Base-by-base conservation (phyloP, 2,888 invertebrate species). In the Embidobia sp. region DNA sequence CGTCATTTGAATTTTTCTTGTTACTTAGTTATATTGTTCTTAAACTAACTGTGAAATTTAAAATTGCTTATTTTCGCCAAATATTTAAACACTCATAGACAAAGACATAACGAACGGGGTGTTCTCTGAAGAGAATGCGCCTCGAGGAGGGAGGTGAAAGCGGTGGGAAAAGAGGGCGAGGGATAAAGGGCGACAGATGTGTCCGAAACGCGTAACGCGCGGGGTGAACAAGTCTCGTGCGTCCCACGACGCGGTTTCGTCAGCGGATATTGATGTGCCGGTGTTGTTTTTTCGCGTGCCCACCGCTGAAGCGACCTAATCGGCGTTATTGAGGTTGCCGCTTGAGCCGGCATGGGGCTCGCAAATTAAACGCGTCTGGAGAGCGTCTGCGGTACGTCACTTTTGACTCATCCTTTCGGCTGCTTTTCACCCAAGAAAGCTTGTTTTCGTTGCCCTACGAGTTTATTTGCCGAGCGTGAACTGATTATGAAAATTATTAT, bases 121-220 rank as follows among this genome's bases (percentile, higher is more conserved):
- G n/a, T 49, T 42, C 10, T 5, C n/a, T 26, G 2, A 3, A 37
- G 7, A 49, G 8, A 0, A 31, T 35, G 46, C 37, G 29, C 46
- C 35, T 3, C 29, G 55, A 37, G 40, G 74, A 51, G 53, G 61
- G 40, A 42, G 64, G 37, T 55, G 44, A 64, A 42, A 22, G 22
- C 35, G 51, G 33, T 44, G 27, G 51, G 11, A 37, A 61, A 37
- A 53, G 48, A 46, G 74, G 66, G 40, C 61, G 48, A 61, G 61
- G 53, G 53, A 74, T 53, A 66, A 74, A 67, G 74, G 48, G 61
- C 74, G 74, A 48, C 74, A 67, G 73, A 74, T 74, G 73, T 66
- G 73, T 51, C 35, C 37, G 15, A 74, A 67, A 74, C 46, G 33
- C 44, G 57, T 57, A 55, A 55, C 53, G 46, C 67, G 40, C 51